A percentile compares a stretch with the other conserved stretches of the same genome.
phyloP scores from a whole-genome alignment of 2,888 invertebrate species.

The Apodemia zela region DNA sequence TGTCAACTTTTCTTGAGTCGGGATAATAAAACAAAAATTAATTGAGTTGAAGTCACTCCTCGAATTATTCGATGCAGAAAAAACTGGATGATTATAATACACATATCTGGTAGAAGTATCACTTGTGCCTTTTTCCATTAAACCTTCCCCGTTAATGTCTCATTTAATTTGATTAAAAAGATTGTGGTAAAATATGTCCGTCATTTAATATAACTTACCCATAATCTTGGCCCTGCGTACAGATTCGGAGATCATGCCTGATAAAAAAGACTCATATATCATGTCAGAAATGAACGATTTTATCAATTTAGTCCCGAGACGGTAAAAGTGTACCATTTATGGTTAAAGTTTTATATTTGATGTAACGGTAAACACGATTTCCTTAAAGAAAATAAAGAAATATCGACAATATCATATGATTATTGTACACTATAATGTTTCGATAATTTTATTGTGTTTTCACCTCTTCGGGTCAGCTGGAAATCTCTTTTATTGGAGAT shows the following conservation, averaged over 20 bases:
- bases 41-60: too few species aligned
- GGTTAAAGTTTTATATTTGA: background rate
- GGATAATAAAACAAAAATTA: too few species aligned
- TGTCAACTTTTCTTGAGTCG: too few species aligned
- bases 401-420: background rate
- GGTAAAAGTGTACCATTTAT: background rate
- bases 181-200: constrained; percentile 7
- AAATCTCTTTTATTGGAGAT: too few species aligned
- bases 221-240: background rate
- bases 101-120: background rate
- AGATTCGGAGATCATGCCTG: constrained; percentile 1
- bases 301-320: constrained; percentile 2
- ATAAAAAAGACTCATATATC: constrained; percentile 5
- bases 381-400: background rate
- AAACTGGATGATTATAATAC: too few species aligned
- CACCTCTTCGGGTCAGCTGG: too few species aligned
- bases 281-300: constrained; percentile 10
- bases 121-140: background rate
- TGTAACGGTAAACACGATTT: background rate
- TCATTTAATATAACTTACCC: constrained; percentile 8
- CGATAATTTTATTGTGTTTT: too few species aligned
- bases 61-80: too few species aligned
- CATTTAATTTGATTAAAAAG: constrained; percentile 4
- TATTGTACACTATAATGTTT: too few species aligned
- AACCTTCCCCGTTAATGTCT: constrained; percentile 1